phyloP scores from a whole-genome alignment of 2,888 invertebrate genomes.

The Macropis europaea region DNA sequence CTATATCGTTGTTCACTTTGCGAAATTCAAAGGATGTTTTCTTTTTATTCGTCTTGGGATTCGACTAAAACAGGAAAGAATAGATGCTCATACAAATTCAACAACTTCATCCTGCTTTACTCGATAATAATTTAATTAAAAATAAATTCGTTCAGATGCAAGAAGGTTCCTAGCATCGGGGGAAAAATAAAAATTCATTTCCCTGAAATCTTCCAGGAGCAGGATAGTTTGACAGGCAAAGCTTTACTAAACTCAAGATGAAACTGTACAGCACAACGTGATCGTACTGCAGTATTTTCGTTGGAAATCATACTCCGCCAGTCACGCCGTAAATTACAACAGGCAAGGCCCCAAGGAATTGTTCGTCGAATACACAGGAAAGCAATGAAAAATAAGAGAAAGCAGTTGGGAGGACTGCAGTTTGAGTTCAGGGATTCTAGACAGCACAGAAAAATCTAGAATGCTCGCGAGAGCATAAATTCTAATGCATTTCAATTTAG shows the following conservation, averaged over 20 bases:
- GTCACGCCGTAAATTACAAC: constrained; percentile 42
- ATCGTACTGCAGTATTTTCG: constrained; percentile 26
- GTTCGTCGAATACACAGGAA: background rate
- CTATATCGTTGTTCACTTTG: too few relatives aligned
- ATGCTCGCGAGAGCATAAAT: background rate
- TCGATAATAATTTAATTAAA: too few relatives aligned
- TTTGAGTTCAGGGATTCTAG: background rate
- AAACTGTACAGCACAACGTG: constrained; percentile 29
- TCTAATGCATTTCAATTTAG: background rate
- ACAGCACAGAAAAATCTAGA: background rate
- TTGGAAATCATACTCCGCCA: constrained; percentile 30
- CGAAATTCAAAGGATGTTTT: too few relatives aligned
- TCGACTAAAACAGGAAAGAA: too few relatives aligned
- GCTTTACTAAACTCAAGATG: constrained; percentile 28
- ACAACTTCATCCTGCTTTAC: too few relatives aligned
- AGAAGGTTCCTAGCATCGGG: background rate
- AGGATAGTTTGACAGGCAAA: constrained; percentile 26
- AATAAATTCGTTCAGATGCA: background rate
- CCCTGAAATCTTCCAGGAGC: constrained; percentile 4
- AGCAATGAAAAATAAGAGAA: constrained; percentile 26
- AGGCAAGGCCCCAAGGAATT: constrained; percentile 19
- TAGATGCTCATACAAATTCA: too few relatives aligned
- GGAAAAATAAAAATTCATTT: constrained; percentile 9
- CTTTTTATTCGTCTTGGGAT: too few relatives aligned
- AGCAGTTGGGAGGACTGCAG: background rate